Conservation (phyloP, 1,140 invertebrate species). For the Babylonia areolata region DNA sequence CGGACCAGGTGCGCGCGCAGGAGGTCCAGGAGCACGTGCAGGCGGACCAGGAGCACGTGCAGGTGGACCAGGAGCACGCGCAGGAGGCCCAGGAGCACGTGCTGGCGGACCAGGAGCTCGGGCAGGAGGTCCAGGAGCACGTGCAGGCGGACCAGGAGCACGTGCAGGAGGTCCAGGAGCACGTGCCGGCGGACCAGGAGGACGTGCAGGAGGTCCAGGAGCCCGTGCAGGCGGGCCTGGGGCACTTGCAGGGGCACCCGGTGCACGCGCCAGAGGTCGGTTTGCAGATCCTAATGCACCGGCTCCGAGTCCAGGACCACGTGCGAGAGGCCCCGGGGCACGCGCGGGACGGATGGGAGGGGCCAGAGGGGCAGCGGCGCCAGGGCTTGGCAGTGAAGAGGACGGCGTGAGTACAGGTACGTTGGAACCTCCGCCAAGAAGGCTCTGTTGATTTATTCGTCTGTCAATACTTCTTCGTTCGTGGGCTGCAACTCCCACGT, state of each 20-base stretch:
- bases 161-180: slow-evolving; percentile 18
- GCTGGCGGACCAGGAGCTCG: slow-evolving; percentile 7
- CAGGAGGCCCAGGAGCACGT: not conserved
- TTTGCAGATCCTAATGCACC: not conserved
- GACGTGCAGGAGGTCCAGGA: not conserved
- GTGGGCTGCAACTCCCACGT: too few species aligned
- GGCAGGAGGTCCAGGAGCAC: not conserved
- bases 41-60: slow-evolving; percentile 14
- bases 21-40: slow-evolving; percentile 12
- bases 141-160: not conserved
- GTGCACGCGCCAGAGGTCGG: not conserved
- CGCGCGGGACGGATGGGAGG: not conserved
- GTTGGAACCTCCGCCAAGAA: too few species aligned
- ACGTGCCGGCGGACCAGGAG: slow-evolving; percentile 6
- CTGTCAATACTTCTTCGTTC: too few species aligned
- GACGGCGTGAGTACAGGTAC: not conserved
- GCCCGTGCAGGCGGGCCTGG: slow-evolving; percentile 17
- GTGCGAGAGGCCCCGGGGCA: not conserved
- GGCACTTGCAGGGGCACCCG: not conserved
- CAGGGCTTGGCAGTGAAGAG: not conserved
- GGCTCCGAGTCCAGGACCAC: not conserved
- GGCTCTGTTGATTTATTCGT: too few species aligned
- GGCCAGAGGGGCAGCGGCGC: not conserved
- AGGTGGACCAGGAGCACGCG: not conserved
- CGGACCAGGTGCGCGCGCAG: not conserved